Evolutionary conservation across 2,113 vertebrate species (phyloP).

Genomic region (Helogale parvula): DNA sequence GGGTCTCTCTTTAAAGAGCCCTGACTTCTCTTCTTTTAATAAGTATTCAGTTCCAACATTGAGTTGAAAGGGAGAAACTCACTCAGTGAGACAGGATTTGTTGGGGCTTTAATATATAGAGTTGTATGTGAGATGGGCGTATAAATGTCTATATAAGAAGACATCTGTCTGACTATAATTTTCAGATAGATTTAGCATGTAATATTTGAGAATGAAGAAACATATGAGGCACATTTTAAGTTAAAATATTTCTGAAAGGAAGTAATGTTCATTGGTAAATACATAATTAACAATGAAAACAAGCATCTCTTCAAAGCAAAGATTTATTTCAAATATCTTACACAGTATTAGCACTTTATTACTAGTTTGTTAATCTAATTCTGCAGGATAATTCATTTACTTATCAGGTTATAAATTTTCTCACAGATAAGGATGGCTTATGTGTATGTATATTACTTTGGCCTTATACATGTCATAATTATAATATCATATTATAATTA

Average conservation of each 20-base stretch:
- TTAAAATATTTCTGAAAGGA: slow-evolving; percentile 30
- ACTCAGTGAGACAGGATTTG: neutral
- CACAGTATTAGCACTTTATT: slow-evolving; percentile 2
- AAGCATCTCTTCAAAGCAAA: neutral
- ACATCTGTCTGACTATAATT: neutral
- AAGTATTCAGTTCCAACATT: neutral
- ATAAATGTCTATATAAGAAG: neutral
- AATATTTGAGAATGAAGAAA: slow-evolving; percentile 12
- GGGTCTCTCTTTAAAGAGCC: neutral
- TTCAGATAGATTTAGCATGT: neutral
- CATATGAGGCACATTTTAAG: neutral
- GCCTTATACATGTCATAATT: neutral
- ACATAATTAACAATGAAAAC: neutral
- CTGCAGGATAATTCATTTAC: neutral
- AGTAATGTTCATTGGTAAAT: neutral
- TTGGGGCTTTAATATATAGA: neutral
- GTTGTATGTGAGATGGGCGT: neutral
- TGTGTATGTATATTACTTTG: neutral
- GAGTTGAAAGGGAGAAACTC: neutral
- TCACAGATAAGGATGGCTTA: neutral
- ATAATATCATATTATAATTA: slow-evolving; percentile 8
- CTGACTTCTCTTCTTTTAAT: neutral
- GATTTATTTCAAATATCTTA: slow-evolving; percentile 38
- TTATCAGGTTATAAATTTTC: neutral
- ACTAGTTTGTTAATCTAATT: slow-evolving; percentile 34